phyloP scores from a whole-genome alignment of 2,113 vertebrate species.

The Rattus rattus region DNA sequence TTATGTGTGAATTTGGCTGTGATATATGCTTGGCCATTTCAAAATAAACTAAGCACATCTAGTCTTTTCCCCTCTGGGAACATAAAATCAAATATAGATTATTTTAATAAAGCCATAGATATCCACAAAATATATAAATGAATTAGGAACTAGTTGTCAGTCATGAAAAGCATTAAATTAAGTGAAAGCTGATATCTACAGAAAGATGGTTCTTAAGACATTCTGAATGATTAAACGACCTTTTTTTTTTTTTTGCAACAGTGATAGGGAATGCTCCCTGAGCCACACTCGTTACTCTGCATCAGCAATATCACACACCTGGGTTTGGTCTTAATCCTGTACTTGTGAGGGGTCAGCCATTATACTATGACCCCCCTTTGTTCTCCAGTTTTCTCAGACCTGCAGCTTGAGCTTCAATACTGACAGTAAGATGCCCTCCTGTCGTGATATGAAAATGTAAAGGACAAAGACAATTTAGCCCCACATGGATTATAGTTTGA shows the following conservation, averaged over 20 bases:
- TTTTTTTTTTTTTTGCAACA: neutral
- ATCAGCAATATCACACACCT: neutral
- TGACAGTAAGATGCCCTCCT: conserved; percentile 10
- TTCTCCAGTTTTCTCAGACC: neutral
- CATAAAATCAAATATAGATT: conserved; percentile 52
- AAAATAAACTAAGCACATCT: conserved; percentile 51
- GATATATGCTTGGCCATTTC: conserved; percentile 9
- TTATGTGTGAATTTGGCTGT: conserved; percentile 40
- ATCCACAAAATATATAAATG: conserved; percentile 24
- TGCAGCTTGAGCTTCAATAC: neutral
- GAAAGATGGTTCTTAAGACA: neutral
- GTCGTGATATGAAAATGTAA: neutral
- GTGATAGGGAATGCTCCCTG: neutral
- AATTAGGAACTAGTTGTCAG: conserved; percentile 26
- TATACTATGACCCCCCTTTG: neutral
- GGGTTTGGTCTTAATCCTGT: neutral
- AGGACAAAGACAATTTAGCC: neutral
- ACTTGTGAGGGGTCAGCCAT: neutral
- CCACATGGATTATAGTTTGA: neutral
- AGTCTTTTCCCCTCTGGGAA: neutral
- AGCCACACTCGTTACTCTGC: neutral
- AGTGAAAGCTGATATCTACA: conserved; percentile 32
- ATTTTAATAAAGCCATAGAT: conserved; percentile 26
- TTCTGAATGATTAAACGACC: neutral
- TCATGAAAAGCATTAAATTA: conserved; percentile 51